These are phyloP conservation scores for Aphaenogaster floridana DNA, from an alignment of 1,140 invertebrate species.

Conservation along the genomic window DNA sequence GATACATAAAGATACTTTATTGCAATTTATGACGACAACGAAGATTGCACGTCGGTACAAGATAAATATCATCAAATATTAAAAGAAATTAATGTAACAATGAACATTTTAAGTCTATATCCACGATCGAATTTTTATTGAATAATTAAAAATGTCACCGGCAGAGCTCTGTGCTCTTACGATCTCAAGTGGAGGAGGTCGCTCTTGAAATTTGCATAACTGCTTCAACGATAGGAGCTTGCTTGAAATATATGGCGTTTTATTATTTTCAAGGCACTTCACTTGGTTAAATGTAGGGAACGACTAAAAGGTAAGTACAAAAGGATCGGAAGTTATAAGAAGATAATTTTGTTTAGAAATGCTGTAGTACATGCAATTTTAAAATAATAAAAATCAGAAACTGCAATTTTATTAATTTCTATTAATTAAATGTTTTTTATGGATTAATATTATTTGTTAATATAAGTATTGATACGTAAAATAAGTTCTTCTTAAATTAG, in stretches of 20 bases:
- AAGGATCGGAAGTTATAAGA: slow-evolving; percentile 21
- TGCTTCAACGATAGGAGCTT: slow-evolving; percentile 76
- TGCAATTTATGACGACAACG: background rate
- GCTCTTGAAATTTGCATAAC: slow-evolving; percentile 83
- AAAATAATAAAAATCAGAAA: background rate
- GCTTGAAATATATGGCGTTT: slow-evolving; percentile 82
- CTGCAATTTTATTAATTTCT: background rate
- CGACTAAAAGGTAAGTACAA: slow-evolving; percentile 36
- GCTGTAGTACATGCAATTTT: background rate
- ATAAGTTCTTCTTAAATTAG: background rate
- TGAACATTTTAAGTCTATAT: slow-evolving; percentile 65
- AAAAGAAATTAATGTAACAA: slow-evolving; percentile 49
- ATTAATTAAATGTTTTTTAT: background rate
- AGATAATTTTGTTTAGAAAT: slow-evolving; percentile 47
- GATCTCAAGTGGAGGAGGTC: slow-evolving; percentile 72
- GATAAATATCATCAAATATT: slow-evolving; percentile 16
- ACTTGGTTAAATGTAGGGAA: slow-evolving; percentile 73
- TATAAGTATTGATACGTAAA: background rate
- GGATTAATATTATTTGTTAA: background rate
- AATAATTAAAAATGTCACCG: slow-evolving; percentile 83
- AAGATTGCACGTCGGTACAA: background rate
- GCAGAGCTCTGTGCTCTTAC: slow-evolving; percentile 75
- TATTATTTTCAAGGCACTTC: slow-evolving; percentile 80
- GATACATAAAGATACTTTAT: background rate
- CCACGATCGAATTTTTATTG: slow-evolving; percentile 76